These are phyloP conservation scores for Manacus vitellinus DNA, from an alignment of 2,113 vertebrate species.

Conservation along the genomic window DNA sequence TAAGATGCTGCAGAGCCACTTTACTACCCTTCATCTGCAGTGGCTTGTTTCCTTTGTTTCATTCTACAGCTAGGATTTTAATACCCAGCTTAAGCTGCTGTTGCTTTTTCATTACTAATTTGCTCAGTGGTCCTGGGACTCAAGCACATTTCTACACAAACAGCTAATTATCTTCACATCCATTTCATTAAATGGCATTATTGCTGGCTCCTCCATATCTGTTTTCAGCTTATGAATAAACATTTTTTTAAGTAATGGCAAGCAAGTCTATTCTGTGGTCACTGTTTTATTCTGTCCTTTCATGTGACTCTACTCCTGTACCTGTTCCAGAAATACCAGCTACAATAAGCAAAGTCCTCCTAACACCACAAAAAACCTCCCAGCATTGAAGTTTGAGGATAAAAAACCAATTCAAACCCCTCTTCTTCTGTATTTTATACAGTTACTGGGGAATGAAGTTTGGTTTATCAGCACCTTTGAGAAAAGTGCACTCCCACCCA, in stretches of 20 bases:
- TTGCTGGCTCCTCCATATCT: neutral
- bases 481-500: accelerated
- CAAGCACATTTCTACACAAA: neutral
- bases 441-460: neutral
- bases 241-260: neutral
- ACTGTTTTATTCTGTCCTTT: neutral
- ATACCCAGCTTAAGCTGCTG: neutral
- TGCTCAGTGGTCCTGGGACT: neutral
- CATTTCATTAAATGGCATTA: neutral
- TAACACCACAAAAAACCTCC: neutral
- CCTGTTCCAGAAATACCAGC: neutral
- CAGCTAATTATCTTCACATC: neutral
- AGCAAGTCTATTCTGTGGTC: neutral
- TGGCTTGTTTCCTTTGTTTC: neutral
- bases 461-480: neutral
- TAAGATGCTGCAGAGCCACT: neutral
- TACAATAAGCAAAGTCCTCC: neutral
- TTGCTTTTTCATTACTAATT: neutral
- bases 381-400: neutral
- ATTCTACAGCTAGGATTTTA: neutral
- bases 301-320: neutral
- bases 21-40: neutral
- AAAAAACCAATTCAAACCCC: neutral
- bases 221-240: neutral
- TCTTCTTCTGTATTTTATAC: neutral